Evolutionary conservation across 92 coral and sea anemone genomes (phyloP).

Genomic region (Virgularia gustaviana): DNA sequence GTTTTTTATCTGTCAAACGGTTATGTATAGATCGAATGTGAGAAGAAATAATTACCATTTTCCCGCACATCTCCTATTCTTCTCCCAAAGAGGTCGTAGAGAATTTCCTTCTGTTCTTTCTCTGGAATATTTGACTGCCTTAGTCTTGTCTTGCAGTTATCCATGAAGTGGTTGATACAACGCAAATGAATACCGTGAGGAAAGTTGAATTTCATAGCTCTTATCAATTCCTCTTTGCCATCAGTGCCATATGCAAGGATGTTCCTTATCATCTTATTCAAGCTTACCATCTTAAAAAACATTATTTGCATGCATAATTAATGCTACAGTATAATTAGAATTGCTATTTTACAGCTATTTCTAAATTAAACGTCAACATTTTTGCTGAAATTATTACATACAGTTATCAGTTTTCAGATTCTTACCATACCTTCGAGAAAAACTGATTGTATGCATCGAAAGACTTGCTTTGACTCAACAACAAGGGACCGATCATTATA

Average conservation of each 20-base stretch:
- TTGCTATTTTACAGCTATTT: neutral
- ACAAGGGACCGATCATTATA: slow-evolving; percentile 55
- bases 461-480: slow-evolving; percentile 48
- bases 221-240: slow-evolving; percentile 54
- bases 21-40: neutral
- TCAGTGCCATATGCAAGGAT: slow-evolving; percentile 59
- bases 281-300: slow-evolving; percentile 17
- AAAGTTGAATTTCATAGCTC: slow-evolving; percentile 46
- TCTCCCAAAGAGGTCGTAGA: slow-evolving; percentile 3
- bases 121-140: slow-evolving; percentile 34
- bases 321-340: neutral
- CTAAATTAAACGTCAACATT: neutral
- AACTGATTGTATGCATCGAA: slow-evolving; percentile 53
- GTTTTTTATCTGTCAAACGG: neutral
- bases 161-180: slow-evolving; percentile 48
- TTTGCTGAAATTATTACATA: neutral
- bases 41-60: neutral
- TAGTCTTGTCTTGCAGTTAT: slow-evolving; percentile 48
- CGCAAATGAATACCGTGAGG: slow-evolving; percentile 55
- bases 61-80: slow-evolving; percentile 1
- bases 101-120: slow-evolving; percentile 28
- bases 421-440: slow-evolving; percentile 27
- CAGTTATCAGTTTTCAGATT: neutral
- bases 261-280: slow-evolving; percentile 36
- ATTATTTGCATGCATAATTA: neutral